These are phyloP conservation scores for Drosophila nasuta DNA, from an alignment of 1,140 invertebrate species.

Conservation along the genomic window DNA sequence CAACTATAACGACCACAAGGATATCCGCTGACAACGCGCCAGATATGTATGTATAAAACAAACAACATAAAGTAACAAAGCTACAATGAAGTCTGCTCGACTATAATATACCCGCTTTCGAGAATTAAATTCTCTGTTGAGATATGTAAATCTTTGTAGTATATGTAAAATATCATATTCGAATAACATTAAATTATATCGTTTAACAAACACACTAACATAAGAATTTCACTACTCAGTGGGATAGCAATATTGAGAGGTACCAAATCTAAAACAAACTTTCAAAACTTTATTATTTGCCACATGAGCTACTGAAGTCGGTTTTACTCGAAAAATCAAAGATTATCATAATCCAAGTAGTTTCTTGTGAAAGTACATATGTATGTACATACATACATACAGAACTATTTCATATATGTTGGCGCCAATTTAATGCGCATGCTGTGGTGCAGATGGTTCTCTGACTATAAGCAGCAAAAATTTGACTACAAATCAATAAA, in stretches of 20 bases:
- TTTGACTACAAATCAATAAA: conserved; percentile 77
- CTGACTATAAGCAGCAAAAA: conserved; percentile 47
- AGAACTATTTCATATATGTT: neutral
- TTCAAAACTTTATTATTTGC: conserved; percentile 45
- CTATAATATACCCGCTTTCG: too few species aligned
- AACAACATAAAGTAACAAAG: conserved; percentile 14
- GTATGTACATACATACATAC: neutral
- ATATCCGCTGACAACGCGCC: conserved; percentile 65
- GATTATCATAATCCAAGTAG: too few species aligned
- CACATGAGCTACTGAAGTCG: conserved; percentile 37
- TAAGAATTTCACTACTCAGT: too few species aligned
- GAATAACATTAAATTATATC: too few species aligned
- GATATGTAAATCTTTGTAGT: too few species aligned
- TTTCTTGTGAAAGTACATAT: too few species aligned
- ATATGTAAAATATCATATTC: too few species aligned
- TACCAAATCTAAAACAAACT: conserved; percentile 47
- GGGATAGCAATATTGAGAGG: too few species aligned
- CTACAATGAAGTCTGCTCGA: neutral
- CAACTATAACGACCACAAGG: conserved; percentile 62
- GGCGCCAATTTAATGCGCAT: conserved; percentile 52
- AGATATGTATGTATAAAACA: conserved; percentile 43
- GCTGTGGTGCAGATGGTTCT: conserved; percentile 18
- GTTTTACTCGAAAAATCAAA: conserved; percentile 33
- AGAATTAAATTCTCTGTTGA: too few species aligned
- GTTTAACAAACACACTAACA: too few species aligned